Base-by-base conservation (phyloP, 2,113 vertebrate species). In the Poicephalus meyeri region DNA sequence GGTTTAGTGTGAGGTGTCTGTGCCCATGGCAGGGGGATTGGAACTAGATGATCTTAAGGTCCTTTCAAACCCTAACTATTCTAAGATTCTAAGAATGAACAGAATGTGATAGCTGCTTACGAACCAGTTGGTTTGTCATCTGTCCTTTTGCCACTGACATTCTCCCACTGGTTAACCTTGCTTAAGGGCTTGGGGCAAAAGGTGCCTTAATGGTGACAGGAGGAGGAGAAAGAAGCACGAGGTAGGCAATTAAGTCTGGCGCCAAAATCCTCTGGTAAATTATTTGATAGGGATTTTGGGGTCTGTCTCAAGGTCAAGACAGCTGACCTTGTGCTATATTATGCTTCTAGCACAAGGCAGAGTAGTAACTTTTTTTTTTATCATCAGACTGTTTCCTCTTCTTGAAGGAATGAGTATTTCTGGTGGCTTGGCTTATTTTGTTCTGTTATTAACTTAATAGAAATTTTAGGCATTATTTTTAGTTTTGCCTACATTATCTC, bases 61-160 rank as follows among this genome's bases (percentile, higher is more conserved):
- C 47, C 23, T 49, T 49, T 49, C 47, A 13, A 49, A 49, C 47
- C 47, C 24, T 49, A 25, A 49, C 49, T 49, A 25, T 49, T 49
- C 49, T 25, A 25, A 14, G 49, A 25, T 49, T 49, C 49, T 49
- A 25, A 49, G 49, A 53, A 39, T 9, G 23, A 81, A 50, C n/a
- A 20, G 1, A 4, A 11, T 2, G 1, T 7, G 11, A 17, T 12
- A 41, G 28, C 6, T 29, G 31, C 25, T 65, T 29, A 33, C 2
- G 25, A 9, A 44, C 0, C 1, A 0, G 2, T 8, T 46, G 49
- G 4, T 64, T 72, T 86, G 21, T 47, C 0, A 0, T 58, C 46
- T 49, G 12, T 21, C 11, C 28, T 28, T 73, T 74, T 3, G 1
- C 28, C 31, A 9, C 14, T 66, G 69, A 10, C 26, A 2, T 49